Base-by-base conservation (phyloP, 2,888 invertebrate genomes). In the Agrotis ipsilon region DNA sequence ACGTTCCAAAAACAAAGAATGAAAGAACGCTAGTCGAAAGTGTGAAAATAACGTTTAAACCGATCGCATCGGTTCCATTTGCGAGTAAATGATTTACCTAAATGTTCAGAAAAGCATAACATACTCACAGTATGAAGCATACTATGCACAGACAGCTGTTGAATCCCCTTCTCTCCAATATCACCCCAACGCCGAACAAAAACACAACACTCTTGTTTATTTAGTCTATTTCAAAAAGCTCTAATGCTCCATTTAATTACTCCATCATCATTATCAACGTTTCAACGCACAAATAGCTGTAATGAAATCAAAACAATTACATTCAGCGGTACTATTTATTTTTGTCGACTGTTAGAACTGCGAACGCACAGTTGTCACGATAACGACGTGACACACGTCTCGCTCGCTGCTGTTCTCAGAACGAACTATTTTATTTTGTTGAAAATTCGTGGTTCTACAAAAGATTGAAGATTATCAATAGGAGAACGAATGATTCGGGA, bases 341-440 rank as follows among this genome's bases (percentile, higher is more conserved):
- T 69, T 84, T 70, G 72, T 86, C 78, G 77, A 79, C 83, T 84
- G 72, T 67, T 86, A 88, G 85, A 93, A 89, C 90, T 90, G 92
- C 95, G 95, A 96, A 94, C 95, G 95, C 96, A 96, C 95, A 93
- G 92, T 90, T 91, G 91, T 91, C 93, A 89, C 94, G 92, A 88
- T 74, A 87, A 72, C 75, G 85, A 85, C 90, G 94, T 91, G 88
- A 95, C 93, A 80, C 75, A 92, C 95, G 95, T 95, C 96, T 95
- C 95, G 90, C 80, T 84, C 94, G 92, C 91, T 80, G 80, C 75
- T 87, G 84, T 87, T 90, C 88, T 85, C 82, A 86, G 78, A 85
- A 87, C 82, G 85, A 85, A 86, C 84, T 86, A 66, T 69, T 75
- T 72, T 46, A 46, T 64, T 78, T 46, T 52, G 55, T 58, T 45